Base-by-base conservation (phyloP, 2,113 vertebrate genomes). In the Eleginops maclovinus region DNA sequence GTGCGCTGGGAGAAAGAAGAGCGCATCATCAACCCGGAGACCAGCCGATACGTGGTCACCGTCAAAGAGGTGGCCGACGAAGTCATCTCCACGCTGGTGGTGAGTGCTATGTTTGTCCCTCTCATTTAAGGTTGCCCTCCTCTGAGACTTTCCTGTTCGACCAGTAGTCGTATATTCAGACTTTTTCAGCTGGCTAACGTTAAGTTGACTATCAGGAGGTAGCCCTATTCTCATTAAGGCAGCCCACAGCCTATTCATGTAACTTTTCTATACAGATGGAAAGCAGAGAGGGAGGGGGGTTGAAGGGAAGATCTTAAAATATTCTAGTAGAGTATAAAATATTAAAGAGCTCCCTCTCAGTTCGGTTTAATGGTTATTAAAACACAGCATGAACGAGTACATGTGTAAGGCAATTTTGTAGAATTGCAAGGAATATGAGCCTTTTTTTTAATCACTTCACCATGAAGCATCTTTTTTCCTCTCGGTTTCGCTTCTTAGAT, bases 1-100 rank as follows among this genome's bases (percentile, higher is more conserved):
- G 97, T 99, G 58, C 98, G 98, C 91, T 99, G 98, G 98, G 98
- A 99, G 91, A 99, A 99, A 79, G 98, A 99, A 70, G 97, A 99
- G 61, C 90, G 97, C 46, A 98, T 99, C 93, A 99, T 99, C 73
- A 99, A 99, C 93, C 98, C 97, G 0, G 98, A 99, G 87, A 98
- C 97, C 94, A 99, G 96, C 81, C 96, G 98, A 17, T 99, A 99
- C 62, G 94, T 98, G 5, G 97, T 99, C 84, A 97, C 95, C 67
- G 96, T 97, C 84, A 99, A 98, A 87, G 98, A 99, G 87, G 95
- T 95, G 85, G 96, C 96, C 0, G 97, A 99, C 63, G 98, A 99
- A 91, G 96, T 99, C 79, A 93, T 99, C 60, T 99, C 98, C 0
- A 98, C 97, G 0, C 91, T 99, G 71, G 96, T 99, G 97, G 98